These are phyloP conservation scores for Oligia latruncula DNA, from an alignment of 2,888 invertebrate species.

Conservation along the genomic window DNA sequence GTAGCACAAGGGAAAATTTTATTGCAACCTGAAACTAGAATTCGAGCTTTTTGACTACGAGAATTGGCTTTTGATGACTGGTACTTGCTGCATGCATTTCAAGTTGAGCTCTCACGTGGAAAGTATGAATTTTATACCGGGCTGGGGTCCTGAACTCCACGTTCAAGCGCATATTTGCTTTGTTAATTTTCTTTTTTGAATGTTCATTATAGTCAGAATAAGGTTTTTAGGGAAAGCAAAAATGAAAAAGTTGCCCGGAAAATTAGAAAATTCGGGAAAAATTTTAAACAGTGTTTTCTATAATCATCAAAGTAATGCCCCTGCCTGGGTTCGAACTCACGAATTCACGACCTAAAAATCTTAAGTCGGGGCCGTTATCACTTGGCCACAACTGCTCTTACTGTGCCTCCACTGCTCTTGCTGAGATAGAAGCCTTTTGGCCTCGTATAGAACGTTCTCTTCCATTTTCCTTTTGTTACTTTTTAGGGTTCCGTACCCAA, in stretches of 20 bases:
- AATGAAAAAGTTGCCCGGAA: not conserved
- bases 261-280: too few species aligned
- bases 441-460: too few species aligned
- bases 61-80: not conserved
- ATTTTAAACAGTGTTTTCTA: not conserved
- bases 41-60: not conserved
- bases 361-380: too few species aligned
- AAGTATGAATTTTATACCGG: not conserved
- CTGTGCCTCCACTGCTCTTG: too few species aligned
- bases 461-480: too few species aligned
- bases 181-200: not conserved
- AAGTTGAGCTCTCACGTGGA: not conserved
- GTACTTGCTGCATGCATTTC: not conserved
- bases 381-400: too few species aligned
- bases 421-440: too few species aligned
- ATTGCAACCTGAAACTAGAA: not conserved
- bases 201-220: not conserved
- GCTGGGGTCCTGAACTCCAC: not conserved
- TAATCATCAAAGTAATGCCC: not conserved
- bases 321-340: too few species aligned
- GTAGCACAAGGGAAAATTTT: constrained; percentile 15
- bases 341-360: too few species aligned
- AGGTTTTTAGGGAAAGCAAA: not conserved
- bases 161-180: not conserved
- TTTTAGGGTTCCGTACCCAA: too few species aligned